Conservation (phyloP, 92 coral and sea anemone species). For the Umimayanthus chanpuru region DNA sequence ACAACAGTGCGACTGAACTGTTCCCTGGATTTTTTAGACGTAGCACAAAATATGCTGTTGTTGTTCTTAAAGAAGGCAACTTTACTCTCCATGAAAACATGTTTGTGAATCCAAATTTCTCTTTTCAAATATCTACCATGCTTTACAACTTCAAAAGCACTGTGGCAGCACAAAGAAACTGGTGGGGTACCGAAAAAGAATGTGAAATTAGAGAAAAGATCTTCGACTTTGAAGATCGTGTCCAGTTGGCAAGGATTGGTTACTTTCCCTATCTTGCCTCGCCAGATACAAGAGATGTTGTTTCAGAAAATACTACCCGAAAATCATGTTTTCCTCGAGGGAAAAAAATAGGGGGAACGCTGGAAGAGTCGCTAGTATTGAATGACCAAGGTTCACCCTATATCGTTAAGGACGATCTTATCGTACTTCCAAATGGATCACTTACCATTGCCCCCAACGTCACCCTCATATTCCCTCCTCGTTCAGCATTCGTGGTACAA, state of each 20-base stretch:
- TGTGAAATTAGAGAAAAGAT: constrained; percentile 54
- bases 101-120: constrained; percentile 37
- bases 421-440: too few species aligned
- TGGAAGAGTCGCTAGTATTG: constrained; percentile 45
- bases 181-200: constrained; percentile 70
- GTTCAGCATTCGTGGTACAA: constrained; percentile 32
- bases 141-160: constrained; percentile 8
- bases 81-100: constrained; percentile 50
- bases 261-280: constrained; percentile 58
- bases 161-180: constrained; percentile 51
- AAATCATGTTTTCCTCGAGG: constrained; percentile 48
- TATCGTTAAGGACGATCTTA: neutral
- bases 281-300: constrained; percentile 12
- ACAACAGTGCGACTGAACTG: constrained; percentile 30
- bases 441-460: constrained; percentile 37
- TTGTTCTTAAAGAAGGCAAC: constrained; percentile 60
- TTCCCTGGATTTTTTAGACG: constrained; percentile 57
- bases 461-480: constrained; percentile 56
- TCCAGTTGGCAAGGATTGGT: constrained; percentile 45
- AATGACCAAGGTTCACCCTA: neutral
- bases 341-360: constrained; percentile 48
- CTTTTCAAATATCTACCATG: constrained; percentile 45
- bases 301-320: neutral
- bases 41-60: constrained; percentile 40
- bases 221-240: constrained; percentile 63